A percentile compares a stretch with the other conserved stretches of the same genome.
Conservation (phyloP, 2,888 invertebrate genomes). For the Pandemis corylana region DNA sequence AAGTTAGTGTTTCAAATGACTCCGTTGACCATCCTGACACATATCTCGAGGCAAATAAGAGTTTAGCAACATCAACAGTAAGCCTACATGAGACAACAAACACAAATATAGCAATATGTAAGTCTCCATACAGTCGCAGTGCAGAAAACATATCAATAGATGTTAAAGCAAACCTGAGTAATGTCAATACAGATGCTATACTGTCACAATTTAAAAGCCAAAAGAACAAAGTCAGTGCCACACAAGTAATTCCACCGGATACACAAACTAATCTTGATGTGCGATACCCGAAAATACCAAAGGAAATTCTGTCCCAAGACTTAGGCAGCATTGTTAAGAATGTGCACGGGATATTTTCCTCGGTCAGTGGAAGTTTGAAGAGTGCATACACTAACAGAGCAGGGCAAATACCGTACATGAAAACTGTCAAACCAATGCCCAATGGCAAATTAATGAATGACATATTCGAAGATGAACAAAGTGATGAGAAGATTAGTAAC, state of each 20-base stretch:
- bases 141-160: constrained; percentile 69
- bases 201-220: constrained; percentile 66
- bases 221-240: constrained; percentile 67
- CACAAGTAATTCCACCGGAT: constrained; percentile 68
- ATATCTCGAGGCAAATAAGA: constrained; percentile 45
- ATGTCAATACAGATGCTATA: constrained; percentile 67
- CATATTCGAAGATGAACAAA: constrained; percentile 71
- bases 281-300: constrained; percentile 66
- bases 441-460: constrained; percentile 76
- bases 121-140: constrained; percentile 65
- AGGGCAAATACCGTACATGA: constrained; percentile 60
- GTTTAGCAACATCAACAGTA: constrained; percentile 63
- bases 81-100: constrained; percentile 62
- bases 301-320: constrained; percentile 75
- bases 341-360: constrained; percentile 80
- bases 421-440: constrained; percentile 57
- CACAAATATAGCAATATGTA: constrained; percentile 51
- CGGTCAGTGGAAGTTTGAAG: constrained; percentile 77
- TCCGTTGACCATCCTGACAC: constrained; percentile 13
- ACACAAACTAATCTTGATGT: constrained; percentile 50
- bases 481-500: constrained; percentile 45
- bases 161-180: constrained; percentile 45
- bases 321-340: constrained; percentile 79
- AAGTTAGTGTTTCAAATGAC: constrained; percentile 15
- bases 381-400: constrained; percentile 73